phyloP scores from a whole-genome alignment of 2,113 vertebrate species.

The Psilopogon haemacephalus region DNA sequence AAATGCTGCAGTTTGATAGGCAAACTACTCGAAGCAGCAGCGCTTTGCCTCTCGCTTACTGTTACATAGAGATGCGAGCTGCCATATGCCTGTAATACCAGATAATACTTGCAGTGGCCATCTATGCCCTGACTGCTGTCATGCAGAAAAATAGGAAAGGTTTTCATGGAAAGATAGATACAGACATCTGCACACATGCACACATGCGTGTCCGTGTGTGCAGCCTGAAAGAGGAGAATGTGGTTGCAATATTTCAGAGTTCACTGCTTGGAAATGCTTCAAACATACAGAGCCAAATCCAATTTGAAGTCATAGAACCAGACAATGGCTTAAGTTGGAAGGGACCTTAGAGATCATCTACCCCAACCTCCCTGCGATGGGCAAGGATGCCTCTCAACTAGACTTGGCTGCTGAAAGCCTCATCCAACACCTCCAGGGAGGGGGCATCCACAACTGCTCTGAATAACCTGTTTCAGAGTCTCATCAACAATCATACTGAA shows the following conservation, averaged over 20 bases:
- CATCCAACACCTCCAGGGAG: too few relatives aligned
- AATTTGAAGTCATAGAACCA: too few relatives aligned
- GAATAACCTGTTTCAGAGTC: too few relatives aligned
- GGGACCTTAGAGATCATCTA: too few relatives aligned
- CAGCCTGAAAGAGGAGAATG: neutral
- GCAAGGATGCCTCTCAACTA: too few relatives aligned
- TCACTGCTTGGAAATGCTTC: neutral
- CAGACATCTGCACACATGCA: too few relatives aligned
- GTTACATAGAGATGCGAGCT: neutral
- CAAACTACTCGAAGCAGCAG: neutral
- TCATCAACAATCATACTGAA: too few relatives aligned
- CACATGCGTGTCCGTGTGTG: fast-evolving
- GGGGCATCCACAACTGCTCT: too few relatives aligned
- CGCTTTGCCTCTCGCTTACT: neutral
- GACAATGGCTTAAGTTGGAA: too few relatives aligned
- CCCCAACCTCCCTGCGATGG: too few relatives aligned
- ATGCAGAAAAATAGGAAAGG: neutral
- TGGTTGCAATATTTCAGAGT: neutral
- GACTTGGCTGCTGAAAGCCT: too few relatives aligned
- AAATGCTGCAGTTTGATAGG: neutral
- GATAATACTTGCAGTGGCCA: neutral
- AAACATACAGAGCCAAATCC: neutral
- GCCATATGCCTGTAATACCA: neutral
- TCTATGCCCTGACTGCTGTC: neutral
- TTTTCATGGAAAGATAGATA: neutral